Evolutionary conservation across 2,797 vertebrate species (phyloP).

Genomic region (Centroberyx gerrardi): DNA sequence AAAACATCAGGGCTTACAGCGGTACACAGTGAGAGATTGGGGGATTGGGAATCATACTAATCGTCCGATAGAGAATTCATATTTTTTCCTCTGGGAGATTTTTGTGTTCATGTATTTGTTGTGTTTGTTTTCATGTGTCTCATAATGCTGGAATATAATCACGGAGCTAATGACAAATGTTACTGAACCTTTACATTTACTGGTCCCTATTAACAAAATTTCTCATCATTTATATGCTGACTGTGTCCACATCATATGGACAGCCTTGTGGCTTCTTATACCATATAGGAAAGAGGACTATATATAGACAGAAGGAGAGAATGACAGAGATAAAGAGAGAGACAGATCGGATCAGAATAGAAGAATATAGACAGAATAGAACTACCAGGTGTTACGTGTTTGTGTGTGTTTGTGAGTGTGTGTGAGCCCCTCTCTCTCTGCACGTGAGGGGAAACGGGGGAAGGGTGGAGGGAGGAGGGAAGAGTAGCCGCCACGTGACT

Average conservation of each 20-base stretch:
- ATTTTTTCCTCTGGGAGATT: conserved; percentile 8
- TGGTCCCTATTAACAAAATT: too few species aligned
- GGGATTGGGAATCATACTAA: conserved; percentile 27
- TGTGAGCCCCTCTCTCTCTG: conserved; percentile 44
- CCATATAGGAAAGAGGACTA: background rate
- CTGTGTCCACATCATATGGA: too few species aligned
- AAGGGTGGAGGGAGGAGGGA: conserved; percentile 14
- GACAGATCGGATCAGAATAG: background rate
- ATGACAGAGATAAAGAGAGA: background rate
- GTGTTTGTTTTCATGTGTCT: background rate
- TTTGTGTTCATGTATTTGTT: conserved; percentile 3
- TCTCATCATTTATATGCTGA: too few species aligned
- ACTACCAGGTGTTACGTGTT: conserved; percentile 35
- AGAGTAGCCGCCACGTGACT: conserved; percentile 61
- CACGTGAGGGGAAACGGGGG: conserved; percentile 63
- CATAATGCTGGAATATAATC: background rate
- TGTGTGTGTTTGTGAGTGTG: conserved; percentile 25
- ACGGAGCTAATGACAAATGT: background rate
- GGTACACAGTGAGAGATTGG: background rate
- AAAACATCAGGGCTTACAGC: conserved; percentile 33
- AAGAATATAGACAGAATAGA: background rate
- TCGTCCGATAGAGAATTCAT: background rate
- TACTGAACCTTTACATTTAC: too few species aligned
- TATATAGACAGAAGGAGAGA: background rate
- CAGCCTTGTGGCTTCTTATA: too few species aligned